Base-by-base conservation (phyloP, 2,888 invertebrate genomes). In the Idaea dimidiata region DNA sequence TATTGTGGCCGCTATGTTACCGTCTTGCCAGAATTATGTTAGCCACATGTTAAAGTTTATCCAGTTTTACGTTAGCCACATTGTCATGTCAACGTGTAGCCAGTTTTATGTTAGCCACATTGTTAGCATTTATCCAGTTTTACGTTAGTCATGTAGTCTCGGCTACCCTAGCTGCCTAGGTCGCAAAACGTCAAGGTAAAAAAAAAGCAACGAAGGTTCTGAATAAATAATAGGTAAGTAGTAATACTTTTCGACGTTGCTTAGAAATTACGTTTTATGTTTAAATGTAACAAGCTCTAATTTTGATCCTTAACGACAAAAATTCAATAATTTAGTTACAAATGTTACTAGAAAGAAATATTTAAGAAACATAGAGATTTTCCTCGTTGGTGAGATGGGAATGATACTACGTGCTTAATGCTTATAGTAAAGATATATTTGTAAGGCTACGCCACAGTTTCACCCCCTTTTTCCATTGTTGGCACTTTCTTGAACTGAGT, bases 361-460 rank as follows among this genome's bases (percentile, higher is more conserved):
- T 43, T 10, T 7, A 43, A 14, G 43, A 14, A 43, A 8, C 7
- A 43, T 14, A 8, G 10, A 8, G 7, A 14, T 14, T 14, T 43
- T 33, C 2, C 43, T 43, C 43, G 10, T 14, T 10, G 43, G 43
- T 43, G 43, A 43, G 14, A 43, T 43, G 43, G 43, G 14, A 43
- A 43, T 43, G 43, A 43, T 14, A 43, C 43, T 43, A 43, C 6
- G 43, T 43, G 43, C 43, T 43, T 10, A 10, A 43, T 43, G 14
- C 14, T 5, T 43, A 43, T 8, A 43, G 43, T 43, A 43, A 24
- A 24, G 24, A 24, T 24, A 24, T 24, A 24, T 43, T 14, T 43
- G 43, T 43, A 43, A 43, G 43, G 43, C 43, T 43, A 43, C 43
- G 43, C 43, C 43, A 43, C 43, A 43, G 43, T 43, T 43, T 43